These are phyloP conservation scores for Butorides virescens DNA, from an alignment of 2,113 vertebrate genomes.

Conservation along the genomic window DNA sequence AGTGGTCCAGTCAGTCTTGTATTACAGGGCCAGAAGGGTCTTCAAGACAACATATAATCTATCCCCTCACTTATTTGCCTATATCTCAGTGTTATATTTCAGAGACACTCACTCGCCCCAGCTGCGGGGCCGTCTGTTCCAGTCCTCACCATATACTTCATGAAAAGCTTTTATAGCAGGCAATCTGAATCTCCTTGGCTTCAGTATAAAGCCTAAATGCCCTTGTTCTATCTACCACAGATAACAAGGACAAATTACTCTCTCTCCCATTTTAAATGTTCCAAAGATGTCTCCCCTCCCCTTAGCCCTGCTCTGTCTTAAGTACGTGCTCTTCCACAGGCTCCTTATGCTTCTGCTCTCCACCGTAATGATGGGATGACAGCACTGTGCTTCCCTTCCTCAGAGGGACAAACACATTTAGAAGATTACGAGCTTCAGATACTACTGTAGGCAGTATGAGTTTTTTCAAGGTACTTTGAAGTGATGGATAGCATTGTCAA, in stretches of 20 bases:
- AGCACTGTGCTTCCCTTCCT: not conserved
- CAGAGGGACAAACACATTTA: not conserved
- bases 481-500: not conserved
- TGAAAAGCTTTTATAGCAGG: not conserved
- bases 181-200: not conserved
- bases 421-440: not conserved
- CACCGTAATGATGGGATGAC: not conserved
- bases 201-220: not conserved
- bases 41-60: not conserved
- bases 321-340: not conserved
- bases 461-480: not conserved
- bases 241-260: not conserved
- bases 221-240: not conserved
- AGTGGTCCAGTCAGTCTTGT: not conserved
- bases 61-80: not conserved
- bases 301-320: not conserved
- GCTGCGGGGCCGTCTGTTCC: not conserved
- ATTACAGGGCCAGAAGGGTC: not conserved
- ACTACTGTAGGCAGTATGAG: not conserved
- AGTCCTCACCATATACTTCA: not conserved
- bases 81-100: not conserved
- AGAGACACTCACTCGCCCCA: not conserved
- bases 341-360: not conserved
- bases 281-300: not conserved
- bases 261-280: not conserved